Base-by-base conservation (phyloP, 2,888 invertebrate genomes). In the Elgonia sp. region DNA sequence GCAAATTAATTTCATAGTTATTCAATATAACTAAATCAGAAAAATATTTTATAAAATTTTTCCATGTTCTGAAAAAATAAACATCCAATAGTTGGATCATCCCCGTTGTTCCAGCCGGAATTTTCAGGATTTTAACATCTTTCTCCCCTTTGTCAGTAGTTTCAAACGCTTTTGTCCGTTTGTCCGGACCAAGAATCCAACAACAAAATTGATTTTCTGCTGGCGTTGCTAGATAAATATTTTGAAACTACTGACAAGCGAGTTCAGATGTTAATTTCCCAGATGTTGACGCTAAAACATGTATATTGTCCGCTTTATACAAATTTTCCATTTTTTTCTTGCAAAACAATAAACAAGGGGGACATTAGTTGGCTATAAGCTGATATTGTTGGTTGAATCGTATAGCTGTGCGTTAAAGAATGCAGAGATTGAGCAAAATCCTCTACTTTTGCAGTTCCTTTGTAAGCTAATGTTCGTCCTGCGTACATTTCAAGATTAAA, bases 291-390 rank as follows among this genome's bases (percentile, higher is more conserved):
- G 83, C 70, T 4, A 55, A 76, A 55, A 40, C 87, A 55, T 53
- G 3, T 8, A 87, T 81, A 65, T 88, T 87, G 12, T 84, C 60
- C 4, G 85, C 73, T 79, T 81, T 87, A 39, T 81, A 88, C 82
- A 40, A 89, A 89, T 87, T 86, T 57, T 29, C 83, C 86, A 82
- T 63, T 37, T 69, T 72, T 82, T 84, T 89, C 89, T 77, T 86
- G 46, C 18, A 89, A 65, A 62, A 85, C 75, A n/a, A 84, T 80
- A 42, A 87, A 72, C 29, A 90, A 70, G 12, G 87, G 57, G n/a
- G n/a, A n/a, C n/a, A n/a, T n/a, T n/a, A n/a, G n/a, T n/a, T n/a
- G n/a, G n/a, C n/a, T n/a, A n/a, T n/a, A n/a, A n/a, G n/a, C n/a
- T n/a, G n/a, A n/a, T n/a, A n/a, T n/a, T n/a, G n/a, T n/a, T n/a